Base-by-base conservation (phyloP, 2,888 invertebrate species). In the Salpingus planirostris region DNA sequence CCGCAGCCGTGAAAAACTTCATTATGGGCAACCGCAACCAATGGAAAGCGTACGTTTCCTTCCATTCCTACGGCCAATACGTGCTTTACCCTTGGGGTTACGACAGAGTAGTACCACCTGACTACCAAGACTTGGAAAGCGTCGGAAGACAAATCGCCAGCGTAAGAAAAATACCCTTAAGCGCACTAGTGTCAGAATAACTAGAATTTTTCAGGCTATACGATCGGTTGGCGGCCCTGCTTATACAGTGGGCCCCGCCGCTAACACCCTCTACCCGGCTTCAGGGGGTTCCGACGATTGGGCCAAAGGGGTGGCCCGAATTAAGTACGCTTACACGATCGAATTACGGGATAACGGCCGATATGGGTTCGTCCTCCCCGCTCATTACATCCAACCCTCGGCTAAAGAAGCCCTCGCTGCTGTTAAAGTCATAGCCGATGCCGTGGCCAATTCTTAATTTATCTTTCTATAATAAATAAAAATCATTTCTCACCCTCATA, bases 81-180 rank as follows among this genome's bases (percentile, higher is more conserved):
- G 75, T 89, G 31, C 66, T 90, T 4, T 84, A 85, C 55, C 88
- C 90, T 5, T 90, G 88, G 88, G 89, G 89, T 11, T 88, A 87
- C 57, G 81, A 81, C 47, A 72, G 73, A 33, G 71, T 71, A 3
- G 70, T 81, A 3, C 78, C 86, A 1, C 74, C 78, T 37, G 83
- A 84, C 59, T 70, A 80, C 50, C 60, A 68, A 32, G 82, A 86
- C 36, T 67, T 88, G 36, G 74, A 84, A 45, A 59, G 55, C 8
- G 74, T 84, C n/a, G 87, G 79, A 10, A 72, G 74, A 15, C 69
- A 72, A 53, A 79, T 81, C 27, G 83, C 84, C 31, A 64, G 70
- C 59, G 80, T 80, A 62, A 57, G 52, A 50, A n/a, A n/a, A n/a
- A n/a, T n/a, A n/a, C n/a, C n/a, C n/a, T n/a, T n/a, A n/a, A n/a